Evolutionary conservation across 2,797 vertebrate genomes (phyloP), one percentile per base, ranked within the genome.

Genomic region (Hydrocynus forskahlii): DNA sequence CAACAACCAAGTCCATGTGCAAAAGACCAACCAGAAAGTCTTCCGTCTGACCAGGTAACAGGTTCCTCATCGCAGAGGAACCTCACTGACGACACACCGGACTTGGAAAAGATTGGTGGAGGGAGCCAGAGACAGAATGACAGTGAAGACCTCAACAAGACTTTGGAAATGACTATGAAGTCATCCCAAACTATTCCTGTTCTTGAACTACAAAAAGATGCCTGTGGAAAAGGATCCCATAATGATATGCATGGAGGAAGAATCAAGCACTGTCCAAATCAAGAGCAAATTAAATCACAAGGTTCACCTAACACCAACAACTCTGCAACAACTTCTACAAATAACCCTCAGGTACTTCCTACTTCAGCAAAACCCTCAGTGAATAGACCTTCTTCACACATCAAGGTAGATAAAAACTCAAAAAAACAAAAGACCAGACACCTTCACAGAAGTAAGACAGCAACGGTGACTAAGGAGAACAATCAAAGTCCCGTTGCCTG

Each of bases 391-490:
- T 79, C 89, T 63, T 91, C 87, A 7, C 83, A 88, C 59, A 90
- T 66, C 23, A 93, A 93, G 81, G 92, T 93, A 80, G 92, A 96
- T 83, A 94, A 93, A 23, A 96, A 96, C 1, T 90, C 97, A 10
- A 98, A 97, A 91, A 99, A 97, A 84, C 95, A 96, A 43, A 98
- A 98, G 92, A 94, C 96, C 66, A 93, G 96, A 87, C 94, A 96
- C 76, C 95, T 95, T 67, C 94, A 96, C 25, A 35, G 63, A 14
- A 75, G 9, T 45, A 79, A 63, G 23, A 97, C 95, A 96, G 96
- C 96, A 81, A 97, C 95, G 88, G 94, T 96, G 83, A 94, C 96
- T 83, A 95, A 95, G 10, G 93, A 95, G 40, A 89, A 86, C 25
- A 84, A 80, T 63, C 74, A 82, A 45, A 88, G 69, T 89, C 88